Evolutionary conservation across 2,113 vertebrate species (phyloP).

Genomic region (Hypomesus transpacificus): DNA sequence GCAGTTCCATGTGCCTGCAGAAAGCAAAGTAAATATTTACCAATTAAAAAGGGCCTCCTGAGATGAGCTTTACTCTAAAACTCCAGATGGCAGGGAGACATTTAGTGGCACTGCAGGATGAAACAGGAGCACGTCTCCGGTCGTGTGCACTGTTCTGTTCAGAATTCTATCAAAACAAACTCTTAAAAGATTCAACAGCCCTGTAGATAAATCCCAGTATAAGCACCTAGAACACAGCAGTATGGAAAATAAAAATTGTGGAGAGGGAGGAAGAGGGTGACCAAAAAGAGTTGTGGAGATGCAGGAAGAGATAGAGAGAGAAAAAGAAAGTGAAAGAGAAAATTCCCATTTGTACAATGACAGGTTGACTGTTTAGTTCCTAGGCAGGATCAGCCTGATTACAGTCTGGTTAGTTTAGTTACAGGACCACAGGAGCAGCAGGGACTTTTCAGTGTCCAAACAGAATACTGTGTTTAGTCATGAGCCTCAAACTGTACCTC

Average conservation of each 20-base stretch:
- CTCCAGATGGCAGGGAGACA: slow-evolving; percentile 65
- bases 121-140: slow-evolving; percentile 41
- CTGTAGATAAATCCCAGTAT: slow-evolving; percentile 21
- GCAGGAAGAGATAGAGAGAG: not conserved
- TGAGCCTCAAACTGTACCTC: too few species aligned
- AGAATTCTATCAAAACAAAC: slow-evolving; percentile 51
- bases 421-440: too few species aligned
- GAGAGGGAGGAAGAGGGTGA: not conserved
- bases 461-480: not conserved
- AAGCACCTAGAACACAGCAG: slow-evolving; percentile 16
- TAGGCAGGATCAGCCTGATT: not conserved
- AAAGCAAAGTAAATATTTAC: slow-evolving; percentile 67
- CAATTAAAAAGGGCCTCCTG: slow-evolving; percentile 61
- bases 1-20: slow-evolving; percentile 32
- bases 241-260: not conserved
- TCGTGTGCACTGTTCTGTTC: slow-evolving; percentile 32
- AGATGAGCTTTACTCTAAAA: slow-evolving; percentile 36
- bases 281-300: not conserved
- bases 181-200: slow-evolving; percentile 35
- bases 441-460: too few species aligned
- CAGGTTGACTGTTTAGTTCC: not conserved
- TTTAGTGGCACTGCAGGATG: slow-evolving; percentile 55
- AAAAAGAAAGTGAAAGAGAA: not conserved
- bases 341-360: not conserved
- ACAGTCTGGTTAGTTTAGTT: not conserved